A percentile compares a stretch with the other conserved stretches of the same genome.
These are phyloP conservation scores for Eupsittula cactorum DNA, from an alignment of 2,113 vertebrate species.

Conservation along the genomic window DNA sequence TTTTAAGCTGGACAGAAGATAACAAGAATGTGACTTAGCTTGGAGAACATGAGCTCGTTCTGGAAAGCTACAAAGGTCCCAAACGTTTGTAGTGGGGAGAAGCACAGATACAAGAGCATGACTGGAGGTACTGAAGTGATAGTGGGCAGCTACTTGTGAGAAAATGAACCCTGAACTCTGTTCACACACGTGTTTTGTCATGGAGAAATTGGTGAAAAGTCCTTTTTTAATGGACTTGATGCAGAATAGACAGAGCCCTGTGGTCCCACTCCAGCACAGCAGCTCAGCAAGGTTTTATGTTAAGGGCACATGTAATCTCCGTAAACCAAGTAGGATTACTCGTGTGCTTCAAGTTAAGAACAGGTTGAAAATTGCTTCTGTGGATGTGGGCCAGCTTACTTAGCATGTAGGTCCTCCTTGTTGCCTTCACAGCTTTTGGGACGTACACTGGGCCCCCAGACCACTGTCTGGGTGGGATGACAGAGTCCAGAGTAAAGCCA, in stretches of 20 bases:
- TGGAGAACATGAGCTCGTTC: rapidly evolving
- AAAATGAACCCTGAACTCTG: background rate
- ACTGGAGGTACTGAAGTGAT: background rate
- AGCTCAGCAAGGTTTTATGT: conserved; percentile 4
- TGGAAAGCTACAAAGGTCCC: background rate
- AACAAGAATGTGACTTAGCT: background rate
- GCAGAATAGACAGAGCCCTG: background rate
- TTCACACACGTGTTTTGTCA: background rate
- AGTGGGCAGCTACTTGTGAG: background rate
- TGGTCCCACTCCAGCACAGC: background rate
- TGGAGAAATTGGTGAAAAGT: background rate
- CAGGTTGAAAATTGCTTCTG: background rate
- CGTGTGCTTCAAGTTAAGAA: background rate
- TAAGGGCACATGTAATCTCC: background rate
- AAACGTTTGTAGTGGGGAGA: background rate
- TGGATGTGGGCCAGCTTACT: background rate
- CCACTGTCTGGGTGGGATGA: rapidly evolving
- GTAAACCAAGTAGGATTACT: background rate
- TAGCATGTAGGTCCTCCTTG: background rate
- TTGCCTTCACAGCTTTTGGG: background rate
- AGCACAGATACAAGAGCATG: rapidly evolving
- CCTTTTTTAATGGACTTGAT: background rate
- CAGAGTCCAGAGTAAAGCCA: background rate
- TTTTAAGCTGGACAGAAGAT: background rate
- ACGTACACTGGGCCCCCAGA: rapidly evolving